Evolutionary conservation across 23 tunicate genomes (phyloP), one percentile per base, ranked within the genome.

Genomic region (Ascidia mentula): DNA sequence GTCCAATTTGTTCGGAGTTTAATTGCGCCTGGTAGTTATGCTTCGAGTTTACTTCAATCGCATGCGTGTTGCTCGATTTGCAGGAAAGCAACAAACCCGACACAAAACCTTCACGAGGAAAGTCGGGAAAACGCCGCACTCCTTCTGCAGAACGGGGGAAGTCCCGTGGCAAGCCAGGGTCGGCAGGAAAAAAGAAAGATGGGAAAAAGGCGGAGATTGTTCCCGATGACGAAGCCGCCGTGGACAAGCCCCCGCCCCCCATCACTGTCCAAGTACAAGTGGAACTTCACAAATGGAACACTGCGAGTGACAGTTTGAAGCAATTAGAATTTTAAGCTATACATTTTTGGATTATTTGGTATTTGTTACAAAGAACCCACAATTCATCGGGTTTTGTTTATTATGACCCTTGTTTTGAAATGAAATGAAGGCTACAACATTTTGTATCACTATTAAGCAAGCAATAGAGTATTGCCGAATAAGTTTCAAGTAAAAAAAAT

Each of bases 291-390:
- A 53, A 78, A 28, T 90, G 96, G 96, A 79, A 76, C 33, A 90
- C 96, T 7, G 96, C 96, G 46, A 84, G 79, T 9, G 95, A 89
- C 35, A 79, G 88, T 73, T 65, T 78, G 80, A 79, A 79, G 60
- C 39, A 77, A 31, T 38, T 70, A 3, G 74, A 70, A 30, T 70
- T 32, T 32, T 33, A 32, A 70, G 24, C 53, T 15, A 5, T 53
- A 15, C 15, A 9, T 9, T 53, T 53, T 53, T 53, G 13, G 24
- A 53, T 6, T 9, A 53, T 53, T 53, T 53, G 1, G 7, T 3
- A 12, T 28, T 28, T 1, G 13, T 53, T 53, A 53, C 65, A 26
- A 53, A 9, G 53, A 42, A 42, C 12, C 53, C n/a, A n/a, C n/a
- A n/a, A n/a, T n/a, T n/a, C n/a, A n/a, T n/a, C n/a, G n/a, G n/a